Percentiles rank a stretch among this genome's conserved stretches.
Evolutionary conservation across 35 echinoderm and acorn worm genomes (phyloP).

Genomic region (Lytechinus variegatus): DNA sequence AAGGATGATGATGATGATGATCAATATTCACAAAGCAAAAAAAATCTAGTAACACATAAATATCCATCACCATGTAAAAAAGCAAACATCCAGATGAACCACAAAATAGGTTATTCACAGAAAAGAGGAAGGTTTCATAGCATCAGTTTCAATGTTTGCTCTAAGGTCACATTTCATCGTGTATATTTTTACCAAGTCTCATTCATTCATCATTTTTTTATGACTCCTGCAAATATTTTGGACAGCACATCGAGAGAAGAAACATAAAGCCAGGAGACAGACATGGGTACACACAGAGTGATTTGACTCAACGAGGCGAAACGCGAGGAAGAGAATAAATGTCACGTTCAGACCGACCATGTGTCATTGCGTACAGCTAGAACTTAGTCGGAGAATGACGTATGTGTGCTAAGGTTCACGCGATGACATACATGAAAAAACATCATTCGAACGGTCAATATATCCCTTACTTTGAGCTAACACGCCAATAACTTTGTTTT

Average conservation of each 20-base stretch:
- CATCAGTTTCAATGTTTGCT: neutral
- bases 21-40: too few relatives aligned
- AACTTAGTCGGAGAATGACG: neutral
- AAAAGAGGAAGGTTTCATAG: neutral
- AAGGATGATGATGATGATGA: too few relatives aligned
- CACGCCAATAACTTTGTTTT: neutral
- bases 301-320: neutral
- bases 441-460: neutral
- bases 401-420: neutral
- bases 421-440: neutral
- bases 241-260: neutral
- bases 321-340: constrained; percentile 19
- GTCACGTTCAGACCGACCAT: neutral
- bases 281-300: constrained; percentile 11
- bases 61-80: neutral
- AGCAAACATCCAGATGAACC: neutral
- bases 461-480: neutral
- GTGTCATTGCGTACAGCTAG: neutral
- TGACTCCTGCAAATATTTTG: constrained; percentile 41
- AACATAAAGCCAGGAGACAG: neutral
- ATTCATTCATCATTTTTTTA: neutral
- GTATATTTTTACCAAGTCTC: neutral
- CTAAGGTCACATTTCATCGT: neutral
- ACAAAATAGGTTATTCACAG: neutral
- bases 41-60: too few relatives aligned